These are phyloP conservation scores for Crypturellus tataupa DNA, from an alignment of 2,797 vertebrate species.

Conservation along the genomic window DNA sequence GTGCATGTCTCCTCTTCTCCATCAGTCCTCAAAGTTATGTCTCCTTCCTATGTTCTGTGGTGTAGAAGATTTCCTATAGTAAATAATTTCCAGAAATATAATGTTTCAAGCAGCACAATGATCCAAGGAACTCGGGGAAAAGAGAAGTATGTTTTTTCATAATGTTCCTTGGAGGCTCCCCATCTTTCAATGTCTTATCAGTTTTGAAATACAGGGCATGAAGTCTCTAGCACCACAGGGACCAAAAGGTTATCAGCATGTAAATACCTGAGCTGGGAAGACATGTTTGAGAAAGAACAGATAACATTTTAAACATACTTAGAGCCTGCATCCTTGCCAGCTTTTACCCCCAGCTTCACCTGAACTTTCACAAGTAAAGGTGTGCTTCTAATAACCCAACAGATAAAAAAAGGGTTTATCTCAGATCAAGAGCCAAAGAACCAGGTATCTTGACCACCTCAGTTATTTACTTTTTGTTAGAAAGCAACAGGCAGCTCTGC, in stretches of 20 bases:
- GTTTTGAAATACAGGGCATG: constrained; percentile 73
- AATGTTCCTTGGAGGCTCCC: constrained; percentile 29
- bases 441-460: background rate
- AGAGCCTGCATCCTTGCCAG: constrained; percentile 35
- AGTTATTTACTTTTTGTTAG: constrained; percentile 10
- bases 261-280: constrained; percentile 83
- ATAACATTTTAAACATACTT: constrained; percentile 82
- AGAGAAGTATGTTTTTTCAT: background rate
- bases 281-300: constrained; percentile 86
- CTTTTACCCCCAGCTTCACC: constrained; percentile 60
- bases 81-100: constrained; percentile 27
- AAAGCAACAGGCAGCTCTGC: background rate
- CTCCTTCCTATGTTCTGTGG: background rate
- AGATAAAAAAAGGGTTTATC: constrained; percentile 55
- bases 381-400: constrained; percentile 56
- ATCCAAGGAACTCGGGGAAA: background rate
- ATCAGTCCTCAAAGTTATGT: background rate
- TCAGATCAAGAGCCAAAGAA: constrained; percentile 36
- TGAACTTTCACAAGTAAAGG: constrained; percentile 70
- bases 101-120: background rate
- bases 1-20: constrained; percentile 29
- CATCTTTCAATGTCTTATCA: constrained; percentile 77
- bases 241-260: constrained; percentile 89
- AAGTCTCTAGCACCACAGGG: constrained; percentile 77
- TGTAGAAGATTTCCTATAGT: background rate